A percentile compares a stretch with the other conserved stretches of the same genome.
Conservation (phyloP, 92 coral and sea anemone genomes). For the Pocillopora meandrina region DNA sequence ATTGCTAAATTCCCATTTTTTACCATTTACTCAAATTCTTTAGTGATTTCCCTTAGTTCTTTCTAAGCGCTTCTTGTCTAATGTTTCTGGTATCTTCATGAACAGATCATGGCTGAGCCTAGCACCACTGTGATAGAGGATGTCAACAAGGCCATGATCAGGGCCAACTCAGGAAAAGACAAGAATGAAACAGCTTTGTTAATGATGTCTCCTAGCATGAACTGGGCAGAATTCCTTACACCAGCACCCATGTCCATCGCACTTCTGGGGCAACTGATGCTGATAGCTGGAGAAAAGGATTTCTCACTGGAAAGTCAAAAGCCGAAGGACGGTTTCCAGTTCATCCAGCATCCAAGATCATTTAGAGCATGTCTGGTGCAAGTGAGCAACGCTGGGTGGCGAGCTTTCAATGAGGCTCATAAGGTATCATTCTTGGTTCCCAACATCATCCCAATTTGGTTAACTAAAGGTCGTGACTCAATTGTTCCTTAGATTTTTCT, state of each 20-base stretch:
- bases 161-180: slow-evolving; percentile 49
- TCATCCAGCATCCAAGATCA: slow-evolving; percentile 50
- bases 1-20: too few relatives aligned
- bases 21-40: too few relatives aligned
- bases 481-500: too few relatives aligned
- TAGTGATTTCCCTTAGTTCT: too few relatives aligned
- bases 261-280: slow-evolving; percentile 62
- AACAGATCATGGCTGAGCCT: slow-evolving; percentile 3
- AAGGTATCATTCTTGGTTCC: not conserved
- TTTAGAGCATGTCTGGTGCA: slow-evolving; percentile 73
- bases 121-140: slow-evolving; percentile 11
- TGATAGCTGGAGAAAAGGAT: slow-evolving; percentile 59
- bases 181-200: slow-evolving; percentile 56
- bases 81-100: not conserved
- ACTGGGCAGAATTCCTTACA: slow-evolving; percentile 66
- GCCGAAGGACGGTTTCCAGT: slow-evolving; percentile 41
- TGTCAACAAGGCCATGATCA: slow-evolving; percentile 49
- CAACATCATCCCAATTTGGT: too few relatives aligned
- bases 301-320: slow-evolving; percentile 49
- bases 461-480: too few relatives aligned
- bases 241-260: slow-evolving; percentile 75
- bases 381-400: slow-evolving; percentile 68
- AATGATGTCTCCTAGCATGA: slow-evolving; percentile 54
- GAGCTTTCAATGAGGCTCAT: slow-evolving; percentile 70
- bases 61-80: too few relatives aligned